These are phyloP conservation scores for Drosophila teissieri DNA, from an alignment of 1,140 invertebrate species.

Conservation along the genomic window DNA sequence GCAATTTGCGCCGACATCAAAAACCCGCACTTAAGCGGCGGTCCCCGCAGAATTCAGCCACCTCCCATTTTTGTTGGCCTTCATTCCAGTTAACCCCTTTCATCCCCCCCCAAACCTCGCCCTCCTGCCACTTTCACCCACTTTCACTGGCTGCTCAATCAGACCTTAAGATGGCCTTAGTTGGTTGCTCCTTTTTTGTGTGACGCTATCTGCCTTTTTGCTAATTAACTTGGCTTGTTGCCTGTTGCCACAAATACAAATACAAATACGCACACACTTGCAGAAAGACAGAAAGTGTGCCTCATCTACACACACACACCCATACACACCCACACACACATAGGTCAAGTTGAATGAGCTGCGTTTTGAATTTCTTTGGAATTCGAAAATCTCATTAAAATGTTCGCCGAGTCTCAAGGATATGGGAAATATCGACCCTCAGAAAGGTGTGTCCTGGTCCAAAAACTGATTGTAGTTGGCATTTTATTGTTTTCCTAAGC, in stretches of 20 bases:
- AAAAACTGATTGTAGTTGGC: constrained; percentile 14
- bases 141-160: constrained; percentile 20
- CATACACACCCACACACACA: constrained; percentile 17
- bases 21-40: constrained; percentile 54
- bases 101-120: neutral
- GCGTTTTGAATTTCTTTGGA: constrained; percentile 69
- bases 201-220: constrained; percentile 79
- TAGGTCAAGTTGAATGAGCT: constrained; percentile 48
- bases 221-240: constrained; percentile 77
- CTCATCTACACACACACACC: neutral
- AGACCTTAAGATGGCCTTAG: constrained; percentile 63
- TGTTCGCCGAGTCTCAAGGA: constrained; percentile 45
- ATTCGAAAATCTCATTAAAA: constrained; percentile 77
- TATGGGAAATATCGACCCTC: constrained; percentile 5
- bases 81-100: neutral
- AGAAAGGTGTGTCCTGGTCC: neutral
- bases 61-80: constrained; percentile 1
- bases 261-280: constrained; percentile 2
- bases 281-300: constrained; percentile 3
- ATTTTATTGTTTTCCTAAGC: constrained; percentile 16
- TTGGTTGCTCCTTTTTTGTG: constrained; percentile 74
- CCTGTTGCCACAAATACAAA: constrained; percentile 49
- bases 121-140: constrained; percentile 10
- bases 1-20: constrained; percentile 60
- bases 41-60: constrained; percentile 33